Base-by-base conservation (phyloP, 2,888 invertebrate genomes). In the Conus canariensis region DNA sequence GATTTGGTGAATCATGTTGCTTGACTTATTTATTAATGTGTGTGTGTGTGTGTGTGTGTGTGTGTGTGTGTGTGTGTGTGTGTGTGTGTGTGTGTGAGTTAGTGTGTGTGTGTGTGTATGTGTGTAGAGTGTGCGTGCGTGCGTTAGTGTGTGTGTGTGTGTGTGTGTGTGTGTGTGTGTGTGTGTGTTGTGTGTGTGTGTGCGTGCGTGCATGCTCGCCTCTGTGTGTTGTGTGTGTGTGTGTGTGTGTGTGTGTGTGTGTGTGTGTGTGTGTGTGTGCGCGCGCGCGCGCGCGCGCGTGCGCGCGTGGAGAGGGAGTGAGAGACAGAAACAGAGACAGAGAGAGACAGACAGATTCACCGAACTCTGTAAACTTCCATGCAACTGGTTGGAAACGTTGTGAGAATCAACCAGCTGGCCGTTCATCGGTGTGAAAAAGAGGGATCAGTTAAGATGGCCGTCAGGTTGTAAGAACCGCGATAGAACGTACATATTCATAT, bases 181-280 rank as follows among this genome's bases (percentile, higher is more conserved):
- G 74, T 19, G 74, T 74, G 60, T 60, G 4, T n/a, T 14, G 60
- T 60, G 60, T 60, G 60, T 60, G 60, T 60, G 4, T n/a, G 74
- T 74, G 74, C 0, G 74, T 74, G 74, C 6, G 74, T 22, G 74
- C 22, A n/a, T 22, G n/a, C n/a, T n/a, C n/a, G n/a, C n/a, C n/a
- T n/a, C n/a, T n/a, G n/a, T n/a, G n/a, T n/a, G n/a, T n/a, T n/a
- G n/a, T n/a, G 60, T 60, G 60, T 60, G 60, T 60, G 60, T 14
- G 60, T 14, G 60, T 14, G 60, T 14, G 60, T 14, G 60, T 60
- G 60, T 60, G 60, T 14, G 60, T 60, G 74, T 22, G 74, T 74
- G 74, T 74, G 74, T 74, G 74, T 74, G 74, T 22, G 74, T 74
- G 74, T 74, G 74, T 74, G 74, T 74, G 74, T 74, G 74, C 19